Base-by-base conservation (phyloP, 2,797 vertebrate genomes). In the Thalassophryne amazonica region DNA sequence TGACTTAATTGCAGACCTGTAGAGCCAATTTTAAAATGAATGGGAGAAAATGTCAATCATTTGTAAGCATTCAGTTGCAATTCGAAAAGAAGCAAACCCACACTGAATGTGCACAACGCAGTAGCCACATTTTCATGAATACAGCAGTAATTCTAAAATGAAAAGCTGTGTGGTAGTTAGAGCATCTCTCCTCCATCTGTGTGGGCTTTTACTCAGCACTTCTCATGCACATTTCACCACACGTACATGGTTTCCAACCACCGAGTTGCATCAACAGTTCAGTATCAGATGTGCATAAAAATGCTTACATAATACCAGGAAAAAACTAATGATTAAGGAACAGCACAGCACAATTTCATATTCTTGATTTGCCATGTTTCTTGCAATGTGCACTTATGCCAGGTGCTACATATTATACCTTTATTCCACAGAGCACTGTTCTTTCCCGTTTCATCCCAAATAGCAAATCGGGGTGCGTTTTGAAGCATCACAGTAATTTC, bases 171-270 rank as follows among this genome's bases (percentile, higher is more conserved):
- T 52, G 47, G 54, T 69, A 56, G 58, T 66, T 62, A 41, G 39
- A 66, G 46, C 62, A 54, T 73, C 61, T 69, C 71, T 61, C 72
- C 64, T 62, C 76, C 72, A 83, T 86, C 77, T 85, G 82, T 85
- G 82, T 75, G 61, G 46, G 34, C 39, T 47, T 68, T 75, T 45
- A 53, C 69, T 65, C 49, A 46, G 35, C 10, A 25, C 50, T 55
- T 29, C 29, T 56, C 7, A 0, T 30, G 45, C 48, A 58, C 48
- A 43, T 20, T 21, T 29, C 22, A 16, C 56, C 35, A 67, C 25
- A 48, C 33, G 45, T 16, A 11, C 12, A 42, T 8, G 1, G 5
- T 33, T 65, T 58, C 47, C 15, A 20, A 46, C 9, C 46, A 46
- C 24, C 12, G 4, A 53, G 27, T 15, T 51, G 12, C n/a, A 35